A percentile compares a stretch with the other conserved stretches of the same genome.
Evolutionary conservation across 2,797 vertebrate genomes (phyloP).

Genomic region (Lophotriccus pileatus): DNA sequence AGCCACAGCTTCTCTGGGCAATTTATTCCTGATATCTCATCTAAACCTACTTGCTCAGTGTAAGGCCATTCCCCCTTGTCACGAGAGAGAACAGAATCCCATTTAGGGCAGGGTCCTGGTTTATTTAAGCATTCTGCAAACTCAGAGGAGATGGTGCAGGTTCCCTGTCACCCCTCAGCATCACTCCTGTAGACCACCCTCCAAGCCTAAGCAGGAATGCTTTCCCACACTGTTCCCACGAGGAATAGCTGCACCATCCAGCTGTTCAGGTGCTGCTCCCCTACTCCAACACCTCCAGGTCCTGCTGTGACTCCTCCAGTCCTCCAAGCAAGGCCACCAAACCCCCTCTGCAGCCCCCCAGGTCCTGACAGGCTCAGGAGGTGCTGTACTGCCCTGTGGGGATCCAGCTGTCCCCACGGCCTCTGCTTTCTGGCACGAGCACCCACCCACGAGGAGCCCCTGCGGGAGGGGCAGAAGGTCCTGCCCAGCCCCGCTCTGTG

Average conservation of each 20-base stretch:
- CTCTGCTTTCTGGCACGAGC: background rate
- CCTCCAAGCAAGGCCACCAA: background rate
- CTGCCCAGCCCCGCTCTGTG: rapidly evolving
- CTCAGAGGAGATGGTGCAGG: background rate
- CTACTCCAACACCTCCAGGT: background rate
- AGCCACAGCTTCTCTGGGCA: background rate
- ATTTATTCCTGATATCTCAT: background rate
- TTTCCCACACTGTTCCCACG: background rate
- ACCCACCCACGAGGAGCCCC: background rate
- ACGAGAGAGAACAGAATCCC: background rate
- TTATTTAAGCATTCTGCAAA: background rate
- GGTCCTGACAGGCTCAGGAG: background rate
- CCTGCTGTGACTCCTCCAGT: background rate
- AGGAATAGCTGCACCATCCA: background rate
- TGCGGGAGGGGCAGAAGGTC: background rate
- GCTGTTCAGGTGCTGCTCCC: background rate
- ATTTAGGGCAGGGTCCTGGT: background rate
- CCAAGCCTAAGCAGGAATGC: background rate
- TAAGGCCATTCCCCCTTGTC: background rate
- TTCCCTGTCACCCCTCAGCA: background rate
- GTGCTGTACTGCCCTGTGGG: background rate
- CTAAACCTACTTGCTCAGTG: background rate
- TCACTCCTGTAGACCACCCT: background rate
- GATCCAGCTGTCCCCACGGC: background rate
- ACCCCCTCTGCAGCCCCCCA: background rate